phyloP scores from a whole-genome alignment of 2,113 vertebrate genomes.

The Mohoua ochrocephala region DNA sequence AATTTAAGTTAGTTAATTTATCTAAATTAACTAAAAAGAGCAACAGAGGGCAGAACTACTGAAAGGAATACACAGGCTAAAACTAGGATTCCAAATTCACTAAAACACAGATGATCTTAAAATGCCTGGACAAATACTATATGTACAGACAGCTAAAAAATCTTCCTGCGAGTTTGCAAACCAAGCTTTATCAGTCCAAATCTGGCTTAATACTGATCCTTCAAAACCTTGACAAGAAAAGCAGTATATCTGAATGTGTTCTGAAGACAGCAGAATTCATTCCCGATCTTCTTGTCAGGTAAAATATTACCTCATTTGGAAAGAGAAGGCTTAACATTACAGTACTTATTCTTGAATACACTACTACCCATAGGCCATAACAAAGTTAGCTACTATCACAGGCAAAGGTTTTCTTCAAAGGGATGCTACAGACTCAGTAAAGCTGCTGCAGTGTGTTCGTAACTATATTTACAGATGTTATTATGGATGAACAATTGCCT shows the following conservation, averaged over 20 bases:
- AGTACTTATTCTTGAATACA: background rate
- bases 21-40: conserved; percentile 52
- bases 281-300: background rate
- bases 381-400: background rate
- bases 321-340: background rate
- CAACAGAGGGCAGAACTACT: background rate
- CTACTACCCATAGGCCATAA: background rate
- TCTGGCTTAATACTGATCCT: background rate
- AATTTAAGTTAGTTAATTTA: too few species aligned
- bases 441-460: background rate
- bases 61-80: background rate
- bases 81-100: background rate
- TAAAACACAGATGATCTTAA: background rate
- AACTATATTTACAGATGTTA: background rate
- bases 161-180: background rate
- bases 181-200: background rate
- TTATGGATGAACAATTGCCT: background rate
- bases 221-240: background rate
- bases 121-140: background rate
- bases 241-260: background rate
- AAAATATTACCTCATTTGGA: conserved; percentile 20
- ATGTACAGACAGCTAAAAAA: conserved; percentile 9
- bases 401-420: background rate
- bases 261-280: background rate
- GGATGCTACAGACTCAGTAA: background rate